These are phyloP conservation scores for Molanna angustata DNA, from an alignment of 2,888 invertebrate genomes.

Conservation along the genomic window DNA sequence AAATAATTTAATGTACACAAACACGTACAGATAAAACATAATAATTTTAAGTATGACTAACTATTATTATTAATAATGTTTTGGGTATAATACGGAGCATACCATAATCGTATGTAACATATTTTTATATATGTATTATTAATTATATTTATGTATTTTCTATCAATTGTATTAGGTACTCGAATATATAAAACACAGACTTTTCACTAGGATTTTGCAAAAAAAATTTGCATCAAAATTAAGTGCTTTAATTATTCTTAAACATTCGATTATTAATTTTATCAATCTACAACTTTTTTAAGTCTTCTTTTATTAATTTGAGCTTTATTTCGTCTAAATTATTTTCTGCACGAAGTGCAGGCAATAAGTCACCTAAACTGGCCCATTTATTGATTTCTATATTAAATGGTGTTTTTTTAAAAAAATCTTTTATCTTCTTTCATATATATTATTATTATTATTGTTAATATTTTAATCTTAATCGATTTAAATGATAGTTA, in stretches of 20 bases:
- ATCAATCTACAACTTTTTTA: slow-evolving; percentile 20
- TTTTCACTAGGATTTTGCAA: slow-evolving; percentile 33
- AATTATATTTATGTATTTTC: too few relatives aligned
- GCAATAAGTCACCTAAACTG: slow-evolving; percentile 56
- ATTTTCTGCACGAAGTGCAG: slow-evolving; percentile 29
- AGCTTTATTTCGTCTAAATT: slow-evolving; percentile 26
- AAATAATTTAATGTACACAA: slow-evolving; percentile 19
- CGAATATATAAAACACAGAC: slow-evolving; percentile 33
- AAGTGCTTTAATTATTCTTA: slow-evolving; percentile 19
- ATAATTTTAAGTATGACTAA: too few relatives aligned
- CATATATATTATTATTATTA: slow-evolving; percentile 9
- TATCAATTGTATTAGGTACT: slow-evolving; percentile 18
- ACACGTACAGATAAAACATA: slow-evolving; percentile 12
- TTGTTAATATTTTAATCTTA: neutral
- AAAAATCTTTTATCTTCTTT: slow-evolving; percentile 26
- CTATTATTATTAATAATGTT: too few relatives aligned
- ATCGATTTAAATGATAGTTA: too few relatives aligned
- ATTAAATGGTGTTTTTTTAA: slow-evolving; percentile 26
- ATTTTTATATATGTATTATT: slow-evolving; percentile 12
- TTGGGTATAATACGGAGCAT: too few relatives aligned
- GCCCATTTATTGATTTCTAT: slow-evolving; percentile 40
- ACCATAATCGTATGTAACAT: too few relatives aligned
- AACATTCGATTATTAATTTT: slow-evolving; percentile 21
- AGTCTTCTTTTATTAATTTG: slow-evolving; percentile 31
- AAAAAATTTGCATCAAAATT: slow-evolving; percentile 30